Percentiles rank a stretch among this genome's conserved stretches.
Evolutionary conservation across 2,888 invertebrate genomes (phyloP).

Genomic region (Lepetodrilus schrolli): DNA sequence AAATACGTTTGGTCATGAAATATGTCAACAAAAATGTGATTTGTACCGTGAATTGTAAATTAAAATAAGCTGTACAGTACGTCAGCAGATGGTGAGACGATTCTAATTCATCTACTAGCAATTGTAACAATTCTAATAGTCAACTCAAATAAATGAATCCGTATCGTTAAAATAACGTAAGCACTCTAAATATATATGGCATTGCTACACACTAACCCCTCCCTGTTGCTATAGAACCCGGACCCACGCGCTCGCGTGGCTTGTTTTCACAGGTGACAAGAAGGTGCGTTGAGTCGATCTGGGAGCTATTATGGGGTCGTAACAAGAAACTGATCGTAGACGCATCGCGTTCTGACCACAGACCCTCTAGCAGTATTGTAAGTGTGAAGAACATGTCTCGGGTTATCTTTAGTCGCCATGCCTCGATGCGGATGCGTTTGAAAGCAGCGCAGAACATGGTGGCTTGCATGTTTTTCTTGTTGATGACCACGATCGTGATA

Average conservation of each 20-base stretch:
- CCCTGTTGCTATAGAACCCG: neutral
- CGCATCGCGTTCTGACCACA: neutral
- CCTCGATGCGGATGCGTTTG: conserved; percentile 16
- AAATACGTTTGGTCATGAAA: too few species aligned
- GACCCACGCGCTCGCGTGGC: neutral
- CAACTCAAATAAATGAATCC: too few species aligned
- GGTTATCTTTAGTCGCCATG: neutral
- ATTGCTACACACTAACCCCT: neutral
- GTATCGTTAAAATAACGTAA: too few species aligned
- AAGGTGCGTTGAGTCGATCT: neutral
- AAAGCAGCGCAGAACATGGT: conserved; percentile 27
- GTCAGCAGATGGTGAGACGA: too few species aligned
- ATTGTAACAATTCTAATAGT: too few species aligned
- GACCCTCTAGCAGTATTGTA: neutral
- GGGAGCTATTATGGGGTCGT: neutral
- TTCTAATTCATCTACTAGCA: too few species aligned
- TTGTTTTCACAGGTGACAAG: neutral
- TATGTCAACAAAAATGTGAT: too few species aligned
- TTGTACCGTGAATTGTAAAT: too few species aligned
- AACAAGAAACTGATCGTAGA: neutral
- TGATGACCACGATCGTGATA: conserved; percentile 42
- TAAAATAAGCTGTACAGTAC: too few species aligned
- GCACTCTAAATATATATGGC: too few species aligned
- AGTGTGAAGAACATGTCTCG: neutral
- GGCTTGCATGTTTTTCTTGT: conserved; percentile 29